Conservation (phyloP, 2,888 invertebrate genomes). For the Temnothorax rugatulus region DNA sequence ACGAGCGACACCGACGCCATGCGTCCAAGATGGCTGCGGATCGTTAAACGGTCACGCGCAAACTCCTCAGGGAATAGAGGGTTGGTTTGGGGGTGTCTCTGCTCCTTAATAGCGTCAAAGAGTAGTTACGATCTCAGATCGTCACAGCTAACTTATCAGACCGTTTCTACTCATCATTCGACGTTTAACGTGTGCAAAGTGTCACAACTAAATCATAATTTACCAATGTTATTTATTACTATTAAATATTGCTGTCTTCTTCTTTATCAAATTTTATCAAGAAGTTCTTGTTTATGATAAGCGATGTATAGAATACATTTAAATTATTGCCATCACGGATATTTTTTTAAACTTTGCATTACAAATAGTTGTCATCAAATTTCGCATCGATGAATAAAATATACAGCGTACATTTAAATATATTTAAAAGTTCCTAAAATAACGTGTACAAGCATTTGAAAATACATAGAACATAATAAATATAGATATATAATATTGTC, state of each 20-base stretch:
- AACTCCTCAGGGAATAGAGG: constrained; percentile 69
- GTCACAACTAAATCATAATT: constrained; percentile 19
- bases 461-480: too few relatives aligned
- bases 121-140: constrained; percentile 68
- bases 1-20: constrained; percentile 81
- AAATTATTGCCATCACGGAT: neutral
- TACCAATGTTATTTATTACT: neutral
- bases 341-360: neutral
- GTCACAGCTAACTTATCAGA: constrained; percentile 57
- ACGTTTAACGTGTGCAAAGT: constrained; percentile 9
- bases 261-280: neutral
- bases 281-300: neutral
- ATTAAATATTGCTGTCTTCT: neutral
- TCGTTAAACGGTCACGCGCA: constrained; percentile 83
- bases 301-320: neutral
- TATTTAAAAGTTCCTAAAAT: neutral
- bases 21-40: constrained; percentile 80
- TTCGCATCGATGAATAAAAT: neutral
- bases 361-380: neutral
- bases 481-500: neutral
- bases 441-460: neutral
- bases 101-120: constrained; percentile 73
- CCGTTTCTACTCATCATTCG: constrained; percentile 21
- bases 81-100: constrained; percentile 70
- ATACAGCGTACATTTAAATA: neutral